These are phyloP conservation scores for Flexamia atlantica DNA, from an alignment of 2,888 invertebrate genomes.

Conservation along the genomic window DNA sequence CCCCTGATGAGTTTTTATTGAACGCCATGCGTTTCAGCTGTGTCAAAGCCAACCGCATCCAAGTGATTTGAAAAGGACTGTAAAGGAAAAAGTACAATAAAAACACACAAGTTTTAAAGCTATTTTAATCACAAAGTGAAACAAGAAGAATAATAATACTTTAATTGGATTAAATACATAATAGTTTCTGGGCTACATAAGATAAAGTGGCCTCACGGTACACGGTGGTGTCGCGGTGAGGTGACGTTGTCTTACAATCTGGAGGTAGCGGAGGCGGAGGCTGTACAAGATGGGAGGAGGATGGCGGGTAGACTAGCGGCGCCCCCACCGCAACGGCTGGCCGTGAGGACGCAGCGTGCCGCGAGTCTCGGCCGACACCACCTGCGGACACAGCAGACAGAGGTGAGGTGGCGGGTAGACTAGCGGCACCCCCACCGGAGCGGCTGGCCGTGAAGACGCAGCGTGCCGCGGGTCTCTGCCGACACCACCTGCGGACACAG, in stretches of 20 bases:
- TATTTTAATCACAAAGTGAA: slow-evolving; percentile 45
- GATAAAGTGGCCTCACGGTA: slow-evolving; percentile 37
- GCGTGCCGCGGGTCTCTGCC: too few relatives aligned
- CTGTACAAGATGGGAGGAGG: not conserved
- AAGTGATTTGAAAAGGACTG: too few relatives aligned
- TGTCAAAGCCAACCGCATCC: too few relatives aligned
- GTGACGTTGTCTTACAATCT: slow-evolving; percentile 27
- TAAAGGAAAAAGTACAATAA: slow-evolving; percentile 19
- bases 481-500: too few relatives aligned
- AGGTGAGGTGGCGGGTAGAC: too few relatives aligned
- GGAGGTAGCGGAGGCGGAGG: not conserved
- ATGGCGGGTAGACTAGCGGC: slow-evolving; percentile 64
- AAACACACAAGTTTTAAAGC: slow-evolving; percentile 16
- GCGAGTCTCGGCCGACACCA: slow-evolving; percentile 74
- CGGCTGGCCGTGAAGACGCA: too few relatives aligned
- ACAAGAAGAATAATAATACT: slow-evolving; percentile 12
- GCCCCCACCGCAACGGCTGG: slow-evolving; percentile 77
- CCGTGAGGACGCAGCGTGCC: slow-evolving; percentile 74
- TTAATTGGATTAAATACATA: not conserved
- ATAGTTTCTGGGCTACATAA: slow-evolving; percentile 1
- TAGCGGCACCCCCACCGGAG: slow-evolving; percentile 71
- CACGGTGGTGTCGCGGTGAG: not conserved
- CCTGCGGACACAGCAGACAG: slow-evolving; percentile 31
- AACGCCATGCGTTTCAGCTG: too few relatives aligned
- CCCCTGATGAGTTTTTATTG: too few relatives aligned